A percentile compares a stretch with the other conserved stretches of the same genome.
Evolutionary conservation across 2,888 invertebrate species (phyloP).

Genomic region (Drosophila planitibia): DNA sequence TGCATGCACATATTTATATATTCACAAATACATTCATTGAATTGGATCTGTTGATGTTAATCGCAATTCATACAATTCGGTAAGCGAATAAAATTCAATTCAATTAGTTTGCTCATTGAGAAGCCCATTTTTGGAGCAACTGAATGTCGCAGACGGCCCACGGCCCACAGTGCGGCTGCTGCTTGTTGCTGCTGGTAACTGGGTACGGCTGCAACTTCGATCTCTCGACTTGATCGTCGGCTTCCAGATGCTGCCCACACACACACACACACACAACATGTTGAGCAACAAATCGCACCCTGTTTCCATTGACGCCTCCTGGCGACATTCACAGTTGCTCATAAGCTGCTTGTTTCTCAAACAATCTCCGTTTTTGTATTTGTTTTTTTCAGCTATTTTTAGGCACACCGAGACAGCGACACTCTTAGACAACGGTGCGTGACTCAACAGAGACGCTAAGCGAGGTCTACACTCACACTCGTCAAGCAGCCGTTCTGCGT

Average conservation of each 20-base stretch:
- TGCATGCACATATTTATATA: neutral
- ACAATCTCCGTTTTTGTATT: conserved; percentile 16
- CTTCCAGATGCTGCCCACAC: conserved; percentile 59
- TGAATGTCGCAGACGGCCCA: conserved; percentile 53
- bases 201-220: conserved; percentile 53
- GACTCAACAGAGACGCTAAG: conserved; percentile 68
- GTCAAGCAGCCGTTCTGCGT: conserved; percentile 52
- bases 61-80: conserved; percentile 39
- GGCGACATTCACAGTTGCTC: conserved; percentile 49
- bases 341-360: conserved; percentile 36
- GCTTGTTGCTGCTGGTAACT: conserved; percentile 28
- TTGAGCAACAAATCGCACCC: conserved; percentile 42
- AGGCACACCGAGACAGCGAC: conserved; percentile 34
- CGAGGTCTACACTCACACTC: conserved; percentile 56
- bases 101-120: conserved; percentile 73
- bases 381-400: conserved; percentile 47
- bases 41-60: conserved; percentile 11
- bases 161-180: conserved; percentile 29
- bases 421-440: conserved; percentile 31
- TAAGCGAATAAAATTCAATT: conserved; percentile 55
- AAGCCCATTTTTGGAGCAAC: conserved; percentile 64
- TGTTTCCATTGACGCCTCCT: conserved; percentile 71
- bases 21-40: neutral
- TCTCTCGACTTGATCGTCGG: conserved; percentile 38
- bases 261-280: neutral